These are phyloP conservation scores for Eupithecia inturbata DNA, from an alignment of 2,888 invertebrate species.

Conservation along the genomic window DNA sequence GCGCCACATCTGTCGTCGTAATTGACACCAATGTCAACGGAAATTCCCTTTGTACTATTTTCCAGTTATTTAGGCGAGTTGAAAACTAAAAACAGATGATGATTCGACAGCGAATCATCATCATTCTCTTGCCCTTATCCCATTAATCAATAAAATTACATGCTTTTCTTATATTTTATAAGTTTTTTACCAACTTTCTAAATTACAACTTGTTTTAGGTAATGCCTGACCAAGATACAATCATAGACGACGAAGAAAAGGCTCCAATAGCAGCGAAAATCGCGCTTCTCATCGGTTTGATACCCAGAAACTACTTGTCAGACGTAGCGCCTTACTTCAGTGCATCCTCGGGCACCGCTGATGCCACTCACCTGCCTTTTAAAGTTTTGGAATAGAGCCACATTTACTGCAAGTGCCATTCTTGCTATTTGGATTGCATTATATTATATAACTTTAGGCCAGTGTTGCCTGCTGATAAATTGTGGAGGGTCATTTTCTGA, in stretches of 20 bases:
- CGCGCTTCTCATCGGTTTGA: conserved; percentile 81
- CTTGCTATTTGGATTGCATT: conserved; percentile 1
- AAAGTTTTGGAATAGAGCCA: conserved; percentile 69
- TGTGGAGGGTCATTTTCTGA: conserved; percentile 10
- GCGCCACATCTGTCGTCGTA: no score
- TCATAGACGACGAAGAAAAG: conserved; percentile 77
- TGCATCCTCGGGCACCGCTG: conserved; percentile 62
- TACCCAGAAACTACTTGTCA: conserved; percentile 75
- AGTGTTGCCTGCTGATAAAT: conserved; percentile 32
- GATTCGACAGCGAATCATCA: no score
- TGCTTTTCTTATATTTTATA: no score
- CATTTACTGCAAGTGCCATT: neutral
- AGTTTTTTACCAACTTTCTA: neutral
- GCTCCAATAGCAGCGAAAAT: conserved; percentile 84
- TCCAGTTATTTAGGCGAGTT: no score
- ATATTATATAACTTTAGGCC: neutral
- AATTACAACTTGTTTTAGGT: conserved; percentile 75
- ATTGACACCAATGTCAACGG: no score
- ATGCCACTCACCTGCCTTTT: conserved; percentile 68
- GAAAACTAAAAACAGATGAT: no score
- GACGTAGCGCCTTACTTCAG: conserved; percentile 73
- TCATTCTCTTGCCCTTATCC: no score
- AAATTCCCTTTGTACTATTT: no score
- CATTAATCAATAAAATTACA: no score
- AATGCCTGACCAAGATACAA: conserved; percentile 90